Evolutionary conservation across 1,140 invertebrate species (phyloP).

Genomic region (Drosophila trapezifrons): DNA sequence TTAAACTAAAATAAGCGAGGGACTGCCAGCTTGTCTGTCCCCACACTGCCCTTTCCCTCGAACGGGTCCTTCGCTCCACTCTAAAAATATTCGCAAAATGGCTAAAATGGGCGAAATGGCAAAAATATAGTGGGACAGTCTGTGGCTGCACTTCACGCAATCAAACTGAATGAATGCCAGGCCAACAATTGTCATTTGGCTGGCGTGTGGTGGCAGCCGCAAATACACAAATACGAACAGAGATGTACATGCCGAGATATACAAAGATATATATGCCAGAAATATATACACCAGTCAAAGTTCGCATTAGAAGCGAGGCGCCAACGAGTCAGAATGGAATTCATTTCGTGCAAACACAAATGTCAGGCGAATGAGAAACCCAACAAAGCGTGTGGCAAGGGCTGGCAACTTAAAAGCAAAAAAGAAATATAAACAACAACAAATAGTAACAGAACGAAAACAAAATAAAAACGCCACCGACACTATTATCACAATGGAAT

Average conservation of each 20-base stretch:
- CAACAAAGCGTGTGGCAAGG: conserved; percentile 29
- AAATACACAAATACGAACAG: conserved; percentile 26
- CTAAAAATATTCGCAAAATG: conserved; percentile 63
- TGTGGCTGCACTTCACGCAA: conserved; percentile 65
- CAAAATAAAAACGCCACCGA: conserved; percentile 29
- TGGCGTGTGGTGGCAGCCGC: conserved; percentile 44
- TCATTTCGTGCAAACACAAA: conserved; percentile 42
- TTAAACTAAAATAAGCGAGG: conserved; percentile 69
- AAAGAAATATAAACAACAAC: background rate
- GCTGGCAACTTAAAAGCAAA: conserved; percentile 24
- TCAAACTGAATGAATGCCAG: conserved; percentile 66
- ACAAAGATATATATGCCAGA: conserved; percentile 8
- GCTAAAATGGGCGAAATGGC: conserved; percentile 28
- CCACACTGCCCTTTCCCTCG: conserved; percentile 2
- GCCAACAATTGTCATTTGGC: conserved; percentile 57
- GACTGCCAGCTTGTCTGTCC: conserved; percentile 9
- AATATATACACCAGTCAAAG: conserved; percentile 61
- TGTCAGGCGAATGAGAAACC: conserved; percentile 16
- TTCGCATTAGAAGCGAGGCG: conserved; percentile 57
- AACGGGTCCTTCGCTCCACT: conserved; percentile 21
- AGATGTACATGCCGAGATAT: conserved; percentile 20
- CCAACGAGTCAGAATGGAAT: conserved; percentile 41
- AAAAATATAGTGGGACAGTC: conserved; percentile 28
- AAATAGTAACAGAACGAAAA: conserved; percentile 19
- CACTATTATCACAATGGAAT: conserved; percentile 32